phyloP scores from a whole-genome alignment of 2,797 vertebrate genomes.

The Myotis planiceps region DNA sequence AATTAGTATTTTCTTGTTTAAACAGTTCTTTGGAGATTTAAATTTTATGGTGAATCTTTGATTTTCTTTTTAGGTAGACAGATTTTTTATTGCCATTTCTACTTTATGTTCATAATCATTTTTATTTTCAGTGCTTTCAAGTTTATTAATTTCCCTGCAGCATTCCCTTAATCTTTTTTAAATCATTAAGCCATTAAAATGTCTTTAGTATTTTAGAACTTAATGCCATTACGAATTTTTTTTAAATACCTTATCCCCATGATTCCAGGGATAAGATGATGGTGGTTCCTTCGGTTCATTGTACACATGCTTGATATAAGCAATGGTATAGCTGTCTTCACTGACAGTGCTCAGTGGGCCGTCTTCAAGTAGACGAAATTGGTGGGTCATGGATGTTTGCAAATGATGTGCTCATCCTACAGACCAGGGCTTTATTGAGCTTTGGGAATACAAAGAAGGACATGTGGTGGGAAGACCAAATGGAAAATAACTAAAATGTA shows the following conservation, averaged over 20 bases:
- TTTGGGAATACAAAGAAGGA: not conserved
- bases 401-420: conserved; percentile 22
- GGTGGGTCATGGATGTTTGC: conserved; percentile 12
- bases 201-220: conserved; percentile 21
- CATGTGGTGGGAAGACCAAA: not conserved
- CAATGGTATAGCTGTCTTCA: not conserved
- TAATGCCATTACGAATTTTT: conserved; percentile 29
- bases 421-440: conserved; percentile 13
- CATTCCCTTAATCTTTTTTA: conserved; percentile 49
- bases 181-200: conserved; percentile 63
- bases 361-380: not conserved
- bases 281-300: not conserved
- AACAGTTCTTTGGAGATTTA: not conserved
- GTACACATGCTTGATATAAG: not conserved
- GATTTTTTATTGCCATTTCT: conserved; percentile 64
- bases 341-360: not conserved
- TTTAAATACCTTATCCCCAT: not conserved
- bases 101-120: conserved; percentile 62
- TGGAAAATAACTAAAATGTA: not conserved
- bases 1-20: conserved; percentile 16
- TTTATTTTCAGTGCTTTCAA: conserved; percentile 67
- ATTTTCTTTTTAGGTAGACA: conserved; percentile 33
- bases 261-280: not conserved
- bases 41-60: conserved; percentile 23
- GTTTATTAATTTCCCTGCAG: conserved; percentile 58